Evolutionary conservation across 2,113 vertebrate genomes (phyloP), one percentile per base, ranked within the genome.

Genomic region (Porphyrio hochstetteri): DNA sequence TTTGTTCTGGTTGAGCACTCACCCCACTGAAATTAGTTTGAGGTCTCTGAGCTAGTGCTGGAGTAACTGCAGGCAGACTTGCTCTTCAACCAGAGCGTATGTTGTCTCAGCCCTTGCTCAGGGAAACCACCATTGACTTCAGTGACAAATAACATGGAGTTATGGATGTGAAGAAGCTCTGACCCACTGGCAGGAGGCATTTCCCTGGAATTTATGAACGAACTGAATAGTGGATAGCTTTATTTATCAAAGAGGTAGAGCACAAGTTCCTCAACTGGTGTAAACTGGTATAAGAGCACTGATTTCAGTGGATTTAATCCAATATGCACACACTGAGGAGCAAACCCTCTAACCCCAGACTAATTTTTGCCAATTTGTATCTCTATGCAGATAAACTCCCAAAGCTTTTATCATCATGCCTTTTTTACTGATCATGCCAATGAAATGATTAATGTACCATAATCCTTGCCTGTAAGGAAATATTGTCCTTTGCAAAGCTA

Each of bases 331-430:
- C 57, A 56, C 57, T 31, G 53, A 94, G 88, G 72, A 91, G 74
- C 81, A 92, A 92, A 78, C 57, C 74, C 11, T 64, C 38, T 85
- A 91, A 84, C 29, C 59, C 70, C 78, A 60, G 74, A 88, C 84
- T 86, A 68, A 71, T 91, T 91, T 96, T 95, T 93, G 81, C 65
- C 86, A 61, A 24, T 63, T 31, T 63, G n/a, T 88, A 82, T 95
- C 67, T 96, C 71, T 90, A 82, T 96, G 96, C 92, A 92, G 88
- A 83, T 92, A 87, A 97, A 95, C 48, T 95, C 79, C 70, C 72
- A 96, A 82, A 97, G 61, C 68, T 90, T 92, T 92, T 97, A 72
- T 81, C 78, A 38, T 96, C 48, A 92, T 82, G 33, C 70, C 74
- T 94, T 88, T 75, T 93, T 95, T 86, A 94, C 67, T 92, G 80